Base-by-base conservation (phyloP, 2,113 vertebrate genomes). In the Pygoscelis adeliae region DNA sequence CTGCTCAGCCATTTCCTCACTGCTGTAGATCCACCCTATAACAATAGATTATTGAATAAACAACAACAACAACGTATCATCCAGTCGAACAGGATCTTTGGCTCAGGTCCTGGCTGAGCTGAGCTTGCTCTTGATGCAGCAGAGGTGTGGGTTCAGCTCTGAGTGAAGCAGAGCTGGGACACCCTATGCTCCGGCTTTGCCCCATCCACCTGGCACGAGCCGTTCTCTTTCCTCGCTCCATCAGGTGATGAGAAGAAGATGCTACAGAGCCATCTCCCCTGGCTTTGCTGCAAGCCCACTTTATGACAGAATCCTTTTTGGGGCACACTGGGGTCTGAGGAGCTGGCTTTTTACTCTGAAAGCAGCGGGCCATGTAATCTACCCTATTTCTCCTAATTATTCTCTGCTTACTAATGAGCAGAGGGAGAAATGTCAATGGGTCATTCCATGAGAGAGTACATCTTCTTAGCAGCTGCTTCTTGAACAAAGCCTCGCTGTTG, bases 401-500 rank as follows among this genome's bases (percentile, higher is more conserved):
- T 86, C 84, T 5, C 53, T 90, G 59, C 80, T 86, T 88, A 67
- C 67, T 94, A 87, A 93, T 93, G 97, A 95, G 86, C 84, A 66
- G 72, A 59, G 89, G 65, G 77, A 94, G 84, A 63, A 89, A 88
- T 94, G 95, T 94, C 97, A 95, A 87, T 89, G 84, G 91, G 93
- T 88, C 92, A 62, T 94, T 94, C 91, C 80, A 23, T 52, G 71
- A 88, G 90, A 88, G 83, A 86, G 94, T 90, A 82, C 87, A 81
- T 95, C 92, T 94, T 72, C 92, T 94, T 67, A 79, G 90, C 93
- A 96, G 96, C 96, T 96, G 91, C 92, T 82, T 84, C 66, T 89
- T 72, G 92, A 93, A 95, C 94, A 93, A 93, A 94, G 88, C 92
- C 87, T 71, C 3, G 27, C 90, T 92, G 94, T 92, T 97, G 96